These are phyloP conservation scores for Altica lythri DNA, from an alignment of 2,888 invertebrate species.

Conservation along the genomic window DNA sequence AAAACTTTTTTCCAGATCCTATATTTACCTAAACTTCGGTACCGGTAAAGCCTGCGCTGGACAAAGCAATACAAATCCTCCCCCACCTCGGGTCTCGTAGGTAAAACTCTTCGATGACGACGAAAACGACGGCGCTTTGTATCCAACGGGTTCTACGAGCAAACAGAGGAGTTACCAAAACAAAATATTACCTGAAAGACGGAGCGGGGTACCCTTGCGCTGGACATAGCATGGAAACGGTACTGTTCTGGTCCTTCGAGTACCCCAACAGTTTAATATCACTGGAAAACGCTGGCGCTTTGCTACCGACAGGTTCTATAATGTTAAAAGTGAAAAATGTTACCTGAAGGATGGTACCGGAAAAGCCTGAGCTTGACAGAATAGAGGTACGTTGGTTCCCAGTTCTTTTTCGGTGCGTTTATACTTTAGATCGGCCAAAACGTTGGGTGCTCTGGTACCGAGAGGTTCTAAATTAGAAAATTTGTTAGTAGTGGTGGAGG, in stretches of 20 bases:
- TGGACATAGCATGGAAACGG: constrained; percentile 67
- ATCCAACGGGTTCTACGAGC: constrained; percentile 66
- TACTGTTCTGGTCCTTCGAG: constrained; percentile 50
- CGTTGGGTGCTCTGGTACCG: constrained; percentile 56
- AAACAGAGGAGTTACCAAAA: constrained; percentile 17
- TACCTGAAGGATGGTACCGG: constrained; percentile 62
- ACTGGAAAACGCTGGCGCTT: constrained; percentile 67
- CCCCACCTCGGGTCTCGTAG: constrained; percentile 45
- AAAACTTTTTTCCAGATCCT: constrained; percentile 38
- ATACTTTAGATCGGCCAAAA: constrained; percentile 38
- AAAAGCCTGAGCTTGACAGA: constrained; percentile 66
- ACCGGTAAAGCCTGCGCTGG: constrained; percentile 74
- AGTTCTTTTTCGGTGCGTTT: constrained; percentile 29
- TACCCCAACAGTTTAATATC: constrained; percentile 66
- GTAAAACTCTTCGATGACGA: constrained; percentile 68
- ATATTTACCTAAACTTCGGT: constrained; percentile 66
- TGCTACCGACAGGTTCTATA: constrained; percentile 66
- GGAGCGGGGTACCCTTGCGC: constrained; percentile 75
- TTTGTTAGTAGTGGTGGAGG: too few species aligned
- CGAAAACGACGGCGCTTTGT: constrained; percentile 69
- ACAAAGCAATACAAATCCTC: constrained; percentile 67
- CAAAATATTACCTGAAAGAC: constrained; percentile 62
- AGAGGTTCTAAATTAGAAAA: constrained; percentile 58
- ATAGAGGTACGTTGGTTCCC: constrained; percentile 39
- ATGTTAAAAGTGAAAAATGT: constrained; percentile 67